Evolutionary conservation across 2,797 vertebrate species (phyloP).

Genomic region (Etheostoma perlongum): DNA sequence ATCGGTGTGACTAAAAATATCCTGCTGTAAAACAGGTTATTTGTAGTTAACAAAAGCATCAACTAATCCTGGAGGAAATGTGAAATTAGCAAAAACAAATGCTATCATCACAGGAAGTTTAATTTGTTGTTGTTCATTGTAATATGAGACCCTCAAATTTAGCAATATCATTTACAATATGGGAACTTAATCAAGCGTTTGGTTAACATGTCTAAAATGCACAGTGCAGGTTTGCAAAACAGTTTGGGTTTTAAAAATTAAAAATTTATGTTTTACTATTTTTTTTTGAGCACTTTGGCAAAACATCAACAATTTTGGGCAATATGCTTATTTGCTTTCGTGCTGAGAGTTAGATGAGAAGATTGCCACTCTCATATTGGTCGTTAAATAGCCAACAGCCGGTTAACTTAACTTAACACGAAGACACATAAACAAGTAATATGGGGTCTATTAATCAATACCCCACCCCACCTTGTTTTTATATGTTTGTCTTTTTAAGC

Average conservation of each 20-base stretch:
- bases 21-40: constrained; percentile 17
- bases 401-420: neutral
- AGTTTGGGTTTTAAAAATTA: neutral
- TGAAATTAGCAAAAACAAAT: neutral
- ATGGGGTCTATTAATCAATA: neutral
- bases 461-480: neutral
- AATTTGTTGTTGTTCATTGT: neutral
- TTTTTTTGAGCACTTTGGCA: neutral
- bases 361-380: neutral
- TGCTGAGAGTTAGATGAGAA: neutral
- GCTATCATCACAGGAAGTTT: neutral
- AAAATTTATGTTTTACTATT: neutral
- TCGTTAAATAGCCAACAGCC: neutral
- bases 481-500: neutral
- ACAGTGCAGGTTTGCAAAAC: neutral
- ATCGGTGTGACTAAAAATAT: constrained; percentile 13
- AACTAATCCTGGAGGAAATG: neutral
- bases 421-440: neutral
- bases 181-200: neutral
- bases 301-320: neutral
- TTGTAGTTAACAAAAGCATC: constrained; percentile 12
- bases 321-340: neutral
- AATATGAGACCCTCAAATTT: neutral
- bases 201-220: neutral
- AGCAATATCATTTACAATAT: neutral